Base-by-base conservation (phyloP, 2,797 vertebrate genomes). In the Masticophis lateralis region DNA sequence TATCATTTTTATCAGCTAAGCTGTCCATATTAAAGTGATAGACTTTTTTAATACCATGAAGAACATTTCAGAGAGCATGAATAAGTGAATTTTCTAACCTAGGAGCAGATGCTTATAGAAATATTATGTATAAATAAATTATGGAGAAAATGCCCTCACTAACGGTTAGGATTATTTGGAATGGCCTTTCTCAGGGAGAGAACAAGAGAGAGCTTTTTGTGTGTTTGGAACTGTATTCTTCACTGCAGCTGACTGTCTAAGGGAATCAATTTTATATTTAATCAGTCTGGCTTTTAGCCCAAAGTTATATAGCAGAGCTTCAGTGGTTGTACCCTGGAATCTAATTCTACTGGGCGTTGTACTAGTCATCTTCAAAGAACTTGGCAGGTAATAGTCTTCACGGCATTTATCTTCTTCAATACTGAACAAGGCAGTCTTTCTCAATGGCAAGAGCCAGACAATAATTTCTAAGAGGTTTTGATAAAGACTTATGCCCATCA, bases 1-100 rank as follows among this genome's bases (percentile, higher is more conserved):
- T 95, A 98, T 97, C 95, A 97, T 97, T 98, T 98, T 98, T 98
- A 98, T 98, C 97, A 97, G 96, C 97, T 95, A 95, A 97, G 95
- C 95, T 97, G 96, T 97, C 97, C 97, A 94, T 97, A 97, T 98
- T 98, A 97, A 97, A 97, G 97, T 97, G 97, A 98, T 97, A 94
- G 94, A 97, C 97, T 96, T 97, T 96, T 97, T 96, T 12, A 97
- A 97, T 95, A 96, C 97, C 94, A 53, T 47, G 95, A 96, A 97
- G 96, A 98, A 95, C 95, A 94, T 95, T 95, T 25, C 4, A 93
- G 91, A 16, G 69, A 61, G 94, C 95, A 96, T 92, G 93, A 97
- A 96, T 97, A 97, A 94, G 97, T 95, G 97, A 96, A 97, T 97
- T 97, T 98, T 97, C 97, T 92, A 97, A 97, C 95, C 97, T 97